These are phyloP conservation scores for Cyprinella venusta DNA, from an alignment of 2,797 vertebrate genomes.

Conservation along the genomic window DNA sequence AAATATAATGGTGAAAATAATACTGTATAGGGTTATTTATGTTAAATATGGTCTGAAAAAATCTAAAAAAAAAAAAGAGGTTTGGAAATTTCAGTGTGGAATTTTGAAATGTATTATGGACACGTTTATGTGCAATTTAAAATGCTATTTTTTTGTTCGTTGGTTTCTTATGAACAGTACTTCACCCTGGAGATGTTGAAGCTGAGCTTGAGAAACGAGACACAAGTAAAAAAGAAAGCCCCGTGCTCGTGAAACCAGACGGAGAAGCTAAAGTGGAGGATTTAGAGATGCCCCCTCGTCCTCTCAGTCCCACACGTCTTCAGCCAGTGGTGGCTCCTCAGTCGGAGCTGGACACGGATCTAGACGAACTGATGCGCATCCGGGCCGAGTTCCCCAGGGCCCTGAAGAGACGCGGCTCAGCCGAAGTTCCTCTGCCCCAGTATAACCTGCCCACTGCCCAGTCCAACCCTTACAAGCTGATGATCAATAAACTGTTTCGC, in stretches of 20 bases:
- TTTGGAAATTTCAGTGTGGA: too few relatives aligned
- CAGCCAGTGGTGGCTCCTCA: constrained; percentile 86
- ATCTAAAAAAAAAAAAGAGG: too few relatives aligned
- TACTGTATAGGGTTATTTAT: too few relatives aligned
- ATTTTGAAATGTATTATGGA: background rate
- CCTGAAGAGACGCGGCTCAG: constrained; percentile 85
- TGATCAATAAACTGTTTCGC: constrained; percentile 86
- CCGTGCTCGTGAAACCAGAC: constrained; percentile 16
- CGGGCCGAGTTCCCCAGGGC: constrained; percentile 88
- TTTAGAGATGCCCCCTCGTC: constrained; percentile 72
- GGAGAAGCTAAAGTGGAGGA: constrained; percentile 32
- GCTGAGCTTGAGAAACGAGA: constrained; percentile 74
- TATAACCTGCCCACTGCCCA: constrained; percentile 71
- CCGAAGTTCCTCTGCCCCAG: constrained; percentile 72
- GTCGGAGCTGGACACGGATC: constrained; percentile 74
- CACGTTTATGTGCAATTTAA: background rate
- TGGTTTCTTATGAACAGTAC: constrained; percentile 60
- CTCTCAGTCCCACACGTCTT: constrained; percentile 88
- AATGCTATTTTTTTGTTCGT: background rate
- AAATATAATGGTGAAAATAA: too few relatives aligned
- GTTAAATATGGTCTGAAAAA: too few relatives aligned
- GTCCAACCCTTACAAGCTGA: constrained; percentile 86
- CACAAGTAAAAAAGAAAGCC: constrained; percentile 37
- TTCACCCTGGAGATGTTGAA: constrained; percentile 72
- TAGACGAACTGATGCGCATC: constrained; percentile 80